These are phyloP conservation scores for Trinorchestia longiramus DNA, from an alignment of 1,140 invertebrate genomes.

Conservation along the genomic window DNA sequence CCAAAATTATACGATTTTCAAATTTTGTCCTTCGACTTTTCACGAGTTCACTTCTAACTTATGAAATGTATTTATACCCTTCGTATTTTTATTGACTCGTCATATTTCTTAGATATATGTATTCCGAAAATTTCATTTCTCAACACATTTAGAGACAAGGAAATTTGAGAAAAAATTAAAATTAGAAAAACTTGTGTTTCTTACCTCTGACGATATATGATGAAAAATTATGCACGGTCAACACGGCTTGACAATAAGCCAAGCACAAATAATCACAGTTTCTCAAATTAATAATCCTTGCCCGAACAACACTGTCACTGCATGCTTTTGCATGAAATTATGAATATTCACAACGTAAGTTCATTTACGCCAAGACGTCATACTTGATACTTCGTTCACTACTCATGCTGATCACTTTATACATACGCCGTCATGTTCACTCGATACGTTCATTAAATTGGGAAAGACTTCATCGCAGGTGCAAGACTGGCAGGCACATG, in stretches of 20 bases:
- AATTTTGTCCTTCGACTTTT: too few species aligned
- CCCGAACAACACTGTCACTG: neutral
- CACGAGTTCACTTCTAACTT: too few species aligned
- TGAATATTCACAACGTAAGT: neutral
- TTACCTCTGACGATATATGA: neutral
- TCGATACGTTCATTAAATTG: neutral
- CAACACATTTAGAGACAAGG: neutral
- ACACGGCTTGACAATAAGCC: neutral
- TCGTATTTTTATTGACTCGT: too few species aligned
- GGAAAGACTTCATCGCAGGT: constrained; percentile 1
- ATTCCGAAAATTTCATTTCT: neutral
- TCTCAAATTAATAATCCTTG: neutral
- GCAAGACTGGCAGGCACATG: constrained; percentile 13
- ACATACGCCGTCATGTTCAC: neutral
- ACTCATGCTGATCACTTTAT: neutral
- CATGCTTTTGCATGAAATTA: neutral
- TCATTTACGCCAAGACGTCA: neutral
- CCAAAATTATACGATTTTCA: too few species aligned
- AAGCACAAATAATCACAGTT: neutral
- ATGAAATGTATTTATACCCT: too few species aligned
- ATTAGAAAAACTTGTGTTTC: neutral
- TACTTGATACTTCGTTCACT: neutral
- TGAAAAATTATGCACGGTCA: neutral
- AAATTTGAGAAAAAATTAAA: neutral
- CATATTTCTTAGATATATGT: too few species aligned